Percentiles rank a stretch among this genome's conserved stretches.
These are phyloP conservation scores for Spatulosminthurus flaviceps DNA, from an alignment of 2,888 invertebrate genomes.

Conservation along the genomic window DNA sequence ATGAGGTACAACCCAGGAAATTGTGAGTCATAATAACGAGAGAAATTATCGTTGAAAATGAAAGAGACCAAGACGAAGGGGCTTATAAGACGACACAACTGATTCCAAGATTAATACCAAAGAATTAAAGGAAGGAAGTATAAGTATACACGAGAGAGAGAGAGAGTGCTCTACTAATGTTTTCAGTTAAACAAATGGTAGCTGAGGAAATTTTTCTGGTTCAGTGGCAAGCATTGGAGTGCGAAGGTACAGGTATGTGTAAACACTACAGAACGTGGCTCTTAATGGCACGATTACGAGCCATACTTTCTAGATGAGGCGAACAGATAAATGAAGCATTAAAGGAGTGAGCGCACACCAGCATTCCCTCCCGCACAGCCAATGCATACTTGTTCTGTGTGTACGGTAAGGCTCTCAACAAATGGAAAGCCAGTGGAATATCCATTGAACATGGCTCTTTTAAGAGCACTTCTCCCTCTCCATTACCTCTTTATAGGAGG, in stretches of 20 bases:
- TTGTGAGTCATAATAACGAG: background rate
- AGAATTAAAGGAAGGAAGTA: background rate
- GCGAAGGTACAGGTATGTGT: constrained; percentile 2
- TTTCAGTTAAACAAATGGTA: constrained; percentile 21
- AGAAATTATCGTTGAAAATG: background rate
- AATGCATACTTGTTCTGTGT: too few relatives aligned
- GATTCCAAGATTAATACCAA: background rate
- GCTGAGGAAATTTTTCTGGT: constrained; percentile 22
- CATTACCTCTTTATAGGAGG: background rate
- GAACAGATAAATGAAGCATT: constrained; percentile 39
- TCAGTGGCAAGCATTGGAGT: constrained; percentile 29
- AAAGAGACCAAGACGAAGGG: background rate
- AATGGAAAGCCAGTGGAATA: background rate
- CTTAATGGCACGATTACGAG: background rate
- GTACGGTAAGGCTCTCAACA: too few relatives aligned
- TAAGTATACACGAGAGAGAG: background rate
- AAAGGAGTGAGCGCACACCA: background rate
- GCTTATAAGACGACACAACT: background rate
- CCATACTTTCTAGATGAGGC: constrained; percentile 21
- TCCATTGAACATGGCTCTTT: background rate
- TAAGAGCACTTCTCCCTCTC: background rate
- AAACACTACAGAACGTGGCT: constrained; percentile 18
- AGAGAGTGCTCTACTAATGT: background rate
- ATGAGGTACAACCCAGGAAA: background rate
- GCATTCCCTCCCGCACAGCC: too few relatives aligned